Percentiles rank a stretch among this genome's conserved stretches.
Evolutionary conservation across 2,888 invertebrate genomes (phyloP).

Genomic region (Heliconius charithonia): DNA sequence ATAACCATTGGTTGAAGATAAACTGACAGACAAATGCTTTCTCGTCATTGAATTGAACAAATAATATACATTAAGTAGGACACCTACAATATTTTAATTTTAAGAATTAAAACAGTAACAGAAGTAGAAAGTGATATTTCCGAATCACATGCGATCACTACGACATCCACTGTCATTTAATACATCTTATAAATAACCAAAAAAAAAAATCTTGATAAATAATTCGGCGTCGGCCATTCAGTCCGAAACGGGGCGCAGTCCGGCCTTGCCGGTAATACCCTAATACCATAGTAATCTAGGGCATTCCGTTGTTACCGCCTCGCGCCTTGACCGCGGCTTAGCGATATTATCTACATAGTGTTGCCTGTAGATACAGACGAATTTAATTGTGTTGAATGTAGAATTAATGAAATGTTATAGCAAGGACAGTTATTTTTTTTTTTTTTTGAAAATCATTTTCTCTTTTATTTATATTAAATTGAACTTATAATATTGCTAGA

Average conservation of each 20-base stretch:
- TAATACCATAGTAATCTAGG: conserved; percentile 61
- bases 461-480: not conserved
- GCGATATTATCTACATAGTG: conserved; percentile 35
- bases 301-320: conserved; percentile 48
- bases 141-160: too few relatives aligned
- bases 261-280: conserved; percentile 65
- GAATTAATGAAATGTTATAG: not conserved
- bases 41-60: too few relatives aligned
- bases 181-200: not conserved
- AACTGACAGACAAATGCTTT: too few relatives aligned
- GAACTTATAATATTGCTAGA: too few relatives aligned
- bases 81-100: too few relatives aligned
- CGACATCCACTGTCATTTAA: too few relatives aligned
- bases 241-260: conserved; percentile 44
- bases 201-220: not conserved
- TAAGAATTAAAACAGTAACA: too few relatives aligned
- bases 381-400: conserved; percentile 3
- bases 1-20: too few relatives aligned
- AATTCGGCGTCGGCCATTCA: conserved; percentile 18
- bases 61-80: too few relatives aligned
- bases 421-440: not conserved
- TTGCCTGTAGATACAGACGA: conserved; percentile 12
- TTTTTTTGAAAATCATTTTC: not conserved
- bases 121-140: too few relatives aligned
- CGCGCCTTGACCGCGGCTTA: conserved; percentile 49